phyloP scores from a whole-genome alignment of 2,888 invertebrate species.

The Apoderus coryli region DNA sequence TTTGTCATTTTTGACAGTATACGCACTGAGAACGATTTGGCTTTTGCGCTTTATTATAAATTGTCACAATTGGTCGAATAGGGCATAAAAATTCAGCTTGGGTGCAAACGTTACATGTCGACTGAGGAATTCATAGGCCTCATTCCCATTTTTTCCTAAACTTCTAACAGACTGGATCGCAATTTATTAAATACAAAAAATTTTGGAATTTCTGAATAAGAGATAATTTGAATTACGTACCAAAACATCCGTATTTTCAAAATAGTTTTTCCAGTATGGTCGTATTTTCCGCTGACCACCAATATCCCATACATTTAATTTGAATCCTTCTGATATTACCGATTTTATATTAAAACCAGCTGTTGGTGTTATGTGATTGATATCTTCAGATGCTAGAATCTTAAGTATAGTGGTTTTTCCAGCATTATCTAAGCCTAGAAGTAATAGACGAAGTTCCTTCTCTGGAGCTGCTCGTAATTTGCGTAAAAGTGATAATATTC shows the following conservation, averaged over 20 bases:
- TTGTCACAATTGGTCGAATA: no score
- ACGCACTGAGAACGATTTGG: no score
- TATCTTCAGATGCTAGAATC: constrained; percentile 89
- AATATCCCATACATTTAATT: constrained; percentile 98
- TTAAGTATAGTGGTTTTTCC: constrained; percentile 97
- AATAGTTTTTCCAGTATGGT: constrained; percentile 99
- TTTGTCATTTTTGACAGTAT: no score
- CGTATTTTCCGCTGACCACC: constrained; percentile 97
- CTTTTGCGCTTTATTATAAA: no score
- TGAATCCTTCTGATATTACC: constrained; percentile 89
- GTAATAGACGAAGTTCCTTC: constrained; percentile 76
- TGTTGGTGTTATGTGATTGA: constrained; percentile 87
- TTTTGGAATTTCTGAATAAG: not conserved
- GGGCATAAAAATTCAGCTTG: no score
- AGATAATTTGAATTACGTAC: constrained; percentile 40
- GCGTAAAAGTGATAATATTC: constrained; percentile 76
- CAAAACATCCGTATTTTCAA: constrained; percentile 96
- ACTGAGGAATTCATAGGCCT: no score
- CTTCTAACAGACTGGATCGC: no score
- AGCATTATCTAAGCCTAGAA: constrained; percentile 93
- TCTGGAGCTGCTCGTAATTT: constrained; percentile 83
- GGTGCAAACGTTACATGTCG: no score
- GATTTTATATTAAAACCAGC: constrained; percentile 99
- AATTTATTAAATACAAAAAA: no score
- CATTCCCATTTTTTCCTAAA: no score